Percentiles rank a stretch among this genome's conserved stretches.
phyloP scores from a whole-genome alignment of 2,888 invertebrate species.

The Leucania comma region DNA sequence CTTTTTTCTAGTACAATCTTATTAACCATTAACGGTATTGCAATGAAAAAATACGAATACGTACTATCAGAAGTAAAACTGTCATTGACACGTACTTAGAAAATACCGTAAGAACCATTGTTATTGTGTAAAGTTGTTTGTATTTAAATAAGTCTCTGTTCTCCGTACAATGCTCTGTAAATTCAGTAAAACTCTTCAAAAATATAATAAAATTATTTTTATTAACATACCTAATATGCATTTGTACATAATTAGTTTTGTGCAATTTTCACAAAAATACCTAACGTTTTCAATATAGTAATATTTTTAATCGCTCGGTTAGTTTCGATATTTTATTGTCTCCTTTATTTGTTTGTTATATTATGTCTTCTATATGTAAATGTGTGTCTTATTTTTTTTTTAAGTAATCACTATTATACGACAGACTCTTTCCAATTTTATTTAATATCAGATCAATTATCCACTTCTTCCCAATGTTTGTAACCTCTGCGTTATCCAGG shows the following conservation, averaged over 20 bases:
- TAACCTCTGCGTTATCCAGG: constrained; percentile 77
- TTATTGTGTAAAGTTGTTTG: constrained; percentile 78
- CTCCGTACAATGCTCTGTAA: constrained; percentile 55
- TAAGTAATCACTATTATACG: not conserved
- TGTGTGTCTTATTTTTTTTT: not conserved
- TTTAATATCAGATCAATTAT: constrained; percentile 24
- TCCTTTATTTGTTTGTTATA: not conserved
- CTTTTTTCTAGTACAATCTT: constrained; percentile 29
- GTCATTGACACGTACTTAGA: constrained; percentile 74
- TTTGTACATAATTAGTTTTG: constrained; percentile 9
- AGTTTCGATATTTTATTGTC: not conserved
- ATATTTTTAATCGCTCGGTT: not conserved
- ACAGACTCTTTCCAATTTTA: not conserved
- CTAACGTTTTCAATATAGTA: not conserved
- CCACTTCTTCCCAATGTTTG: not conserved
- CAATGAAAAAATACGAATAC: constrained; percentile 38
- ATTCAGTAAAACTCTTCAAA: constrained; percentile 47
- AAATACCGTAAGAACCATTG: constrained; percentile 69
- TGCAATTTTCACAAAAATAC: constrained; percentile 5
- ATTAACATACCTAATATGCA: constrained; percentile 11
- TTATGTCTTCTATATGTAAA: no score
- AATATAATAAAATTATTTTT: constrained; percentile 32
- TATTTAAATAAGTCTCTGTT: constrained; percentile 77
- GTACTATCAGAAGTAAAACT: constrained; percentile 58
- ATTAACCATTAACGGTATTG: constrained; percentile 54